Evolutionary conservation across 2,797 vertebrate genomes (phyloP).

Genomic region (Dermochelys coriacea): DNA sequence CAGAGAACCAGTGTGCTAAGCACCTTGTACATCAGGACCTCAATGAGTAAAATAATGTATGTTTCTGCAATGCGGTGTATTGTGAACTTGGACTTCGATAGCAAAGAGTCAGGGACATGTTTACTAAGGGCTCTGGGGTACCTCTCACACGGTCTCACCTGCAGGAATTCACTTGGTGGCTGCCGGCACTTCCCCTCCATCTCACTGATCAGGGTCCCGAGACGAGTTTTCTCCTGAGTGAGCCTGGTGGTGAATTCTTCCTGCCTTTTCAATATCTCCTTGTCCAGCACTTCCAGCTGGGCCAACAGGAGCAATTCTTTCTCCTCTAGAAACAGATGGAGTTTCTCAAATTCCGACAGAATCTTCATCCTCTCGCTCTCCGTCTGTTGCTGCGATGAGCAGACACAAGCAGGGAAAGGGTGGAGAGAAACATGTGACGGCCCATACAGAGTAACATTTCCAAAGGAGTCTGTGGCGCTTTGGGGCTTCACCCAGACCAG

Average conservation of each 20-base stretch:
- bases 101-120: no score
- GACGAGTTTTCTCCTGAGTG: conserved; percentile 33
- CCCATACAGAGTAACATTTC: background rate
- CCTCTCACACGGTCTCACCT: conserved; percentile 33
- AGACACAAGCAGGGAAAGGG: background rate
- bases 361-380: conserved; percentile 62
- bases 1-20: background rate
- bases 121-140: background rate
- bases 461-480: background rate
- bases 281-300: conserved; percentile 46
- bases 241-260: conserved; percentile 45
- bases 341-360: conserved; percentile 45
- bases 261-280: conserved; percentile 49
- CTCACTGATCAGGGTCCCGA: conserved; percentile 60
- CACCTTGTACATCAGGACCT: background rate
- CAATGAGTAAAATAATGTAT: background rate
- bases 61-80: background rate
- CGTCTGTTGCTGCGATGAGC: conserved; percentile 52
- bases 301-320: conserved; percentile 35
- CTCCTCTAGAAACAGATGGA: conserved; percentile 50
- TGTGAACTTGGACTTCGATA: background rate
- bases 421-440: background rate
- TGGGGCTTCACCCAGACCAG: no score
- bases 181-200: conserved; percentile 59
- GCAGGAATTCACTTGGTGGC: conserved; percentile 41